phyloP scores from a whole-genome alignment of 1,140 invertebrate genomes.

The Sycophila sp. region DNA sequence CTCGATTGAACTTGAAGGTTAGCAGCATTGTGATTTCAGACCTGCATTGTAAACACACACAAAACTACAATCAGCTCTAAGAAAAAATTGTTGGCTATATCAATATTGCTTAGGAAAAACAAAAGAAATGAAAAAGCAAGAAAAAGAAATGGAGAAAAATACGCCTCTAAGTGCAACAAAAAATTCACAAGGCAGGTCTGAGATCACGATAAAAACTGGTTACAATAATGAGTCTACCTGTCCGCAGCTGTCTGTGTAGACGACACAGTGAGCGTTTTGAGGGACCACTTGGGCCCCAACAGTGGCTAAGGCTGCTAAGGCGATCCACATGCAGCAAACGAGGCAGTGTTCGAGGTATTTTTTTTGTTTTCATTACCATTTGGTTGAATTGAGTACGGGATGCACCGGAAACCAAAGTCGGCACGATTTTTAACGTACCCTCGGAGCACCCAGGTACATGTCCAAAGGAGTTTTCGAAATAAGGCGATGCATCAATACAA shows the following conservation, averaged over 20 bases:
- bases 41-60: conserved; percentile 50
- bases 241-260: conserved; percentile 94
- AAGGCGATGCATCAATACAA: conserved; percentile 43
- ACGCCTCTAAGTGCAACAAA: neutral
- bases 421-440: conserved; percentile 57
- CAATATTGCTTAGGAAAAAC: neutral
- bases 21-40: conserved; percentile 65
- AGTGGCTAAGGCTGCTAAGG: conserved; percentile 69
- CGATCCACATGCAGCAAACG: conserved; percentile 69
- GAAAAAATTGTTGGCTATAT: conserved; percentile 16
- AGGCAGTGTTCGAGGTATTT: conserved; percentile 67
- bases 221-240: conserved; percentile 82
- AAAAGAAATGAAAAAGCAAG: neutral
- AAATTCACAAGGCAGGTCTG: conserved; percentile 55
- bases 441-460: conserved; percentile 66
- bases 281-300: conserved; percentile 73
- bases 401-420: conserved; percentile 61
- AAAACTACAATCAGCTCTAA: neutral
- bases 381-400: conserved; percentile 62
- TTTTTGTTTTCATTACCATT: conserved; percentile 60
- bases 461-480: conserved; percentile 58
- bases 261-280: conserved; percentile 89
- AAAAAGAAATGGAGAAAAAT: conserved; percentile 5
- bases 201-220: conserved; percentile 67
- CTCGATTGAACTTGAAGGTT: conserved; percentile 62